Conservation (phyloP, 1,140 invertebrate species). For the Asbolus verrucosus region DNA sequence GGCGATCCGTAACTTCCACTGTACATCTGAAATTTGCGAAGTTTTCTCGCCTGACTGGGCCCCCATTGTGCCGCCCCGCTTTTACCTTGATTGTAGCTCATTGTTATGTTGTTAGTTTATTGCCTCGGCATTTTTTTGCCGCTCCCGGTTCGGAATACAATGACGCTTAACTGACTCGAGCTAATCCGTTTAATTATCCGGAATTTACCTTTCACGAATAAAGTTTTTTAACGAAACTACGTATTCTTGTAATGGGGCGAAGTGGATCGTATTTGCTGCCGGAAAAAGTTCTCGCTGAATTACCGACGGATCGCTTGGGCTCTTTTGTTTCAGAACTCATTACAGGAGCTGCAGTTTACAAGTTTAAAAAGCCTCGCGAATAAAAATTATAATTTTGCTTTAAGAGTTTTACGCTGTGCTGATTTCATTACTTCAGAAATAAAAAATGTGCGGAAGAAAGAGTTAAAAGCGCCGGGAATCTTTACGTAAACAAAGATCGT, state of each 20-base stretch:
- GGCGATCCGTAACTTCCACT: conserved; percentile 28
- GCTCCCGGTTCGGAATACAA: conserved; percentile 47
- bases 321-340: conserved; percentile 54
- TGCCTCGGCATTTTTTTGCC: conserved; percentile 39
- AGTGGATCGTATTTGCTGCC: conserved; percentile 46
- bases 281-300: conserved; percentile 51
- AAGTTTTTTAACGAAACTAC: conserved; percentile 50
- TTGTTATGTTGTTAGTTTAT: conserved; percentile 53
- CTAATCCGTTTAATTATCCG: conserved; percentile 51
- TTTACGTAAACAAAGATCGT: conserved; percentile 36
- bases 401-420: conserved; percentile 50
- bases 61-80: conserved; percentile 48
- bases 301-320: conserved; percentile 48
- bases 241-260: conserved; percentile 8
- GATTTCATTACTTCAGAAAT: conserved; percentile 51
- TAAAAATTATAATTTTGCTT: conserved; percentile 54
- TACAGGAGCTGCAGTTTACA: conserved; percentile 52
- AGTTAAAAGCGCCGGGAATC: conserved; percentile 24
- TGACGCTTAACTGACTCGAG: conserved; percentile 45
- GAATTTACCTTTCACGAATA: conserved; percentile 53
- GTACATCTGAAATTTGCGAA: conserved; percentile 46
- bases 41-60: conserved; percentile 48
- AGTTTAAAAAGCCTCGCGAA: conserved; percentile 51
- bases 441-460: conserved; percentile 38
- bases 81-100: conserved; percentile 54